Percentiles rank a stretch among this genome's conserved stretches.
Conservation (phyloP, 2,113 vertebrate genomes). For the Gobio gobio region DNA sequence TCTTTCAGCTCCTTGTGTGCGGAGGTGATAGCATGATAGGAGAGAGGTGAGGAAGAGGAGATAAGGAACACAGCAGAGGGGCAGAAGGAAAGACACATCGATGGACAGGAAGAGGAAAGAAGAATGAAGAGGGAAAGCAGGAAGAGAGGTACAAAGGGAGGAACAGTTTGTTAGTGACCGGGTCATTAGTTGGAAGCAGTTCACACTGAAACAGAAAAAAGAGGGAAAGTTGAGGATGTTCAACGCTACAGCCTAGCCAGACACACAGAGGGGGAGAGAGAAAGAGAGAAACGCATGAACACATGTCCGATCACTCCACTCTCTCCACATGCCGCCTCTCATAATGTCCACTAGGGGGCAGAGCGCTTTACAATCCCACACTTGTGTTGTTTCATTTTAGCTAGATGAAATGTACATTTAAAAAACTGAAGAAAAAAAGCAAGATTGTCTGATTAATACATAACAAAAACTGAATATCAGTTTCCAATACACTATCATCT, state of each 20-base stretch:
- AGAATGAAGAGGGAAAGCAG: constrained; percentile 60
- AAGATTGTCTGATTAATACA: neutral
- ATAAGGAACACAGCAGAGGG: constrained; percentile 60
- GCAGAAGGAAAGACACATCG: constrained; percentile 62
- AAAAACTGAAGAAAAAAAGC: neutral
- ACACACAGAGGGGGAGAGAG: constrained; percentile 71
- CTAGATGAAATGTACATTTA: neutral
- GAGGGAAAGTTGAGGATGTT: constrained; percentile 72
- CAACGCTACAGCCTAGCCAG: constrained; percentile 76
- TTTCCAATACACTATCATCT: neutral
- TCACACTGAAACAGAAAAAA: constrained; percentile 73
- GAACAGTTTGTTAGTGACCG: constrained; percentile 81
- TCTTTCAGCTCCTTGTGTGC: constrained; percentile 86
- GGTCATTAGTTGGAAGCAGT: constrained; percentile 80
- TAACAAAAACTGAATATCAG: neutral
- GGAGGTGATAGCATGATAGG: constrained; percentile 53
- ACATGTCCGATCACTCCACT: constrained; percentile 26
- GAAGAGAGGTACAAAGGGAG: constrained; percentile 73
- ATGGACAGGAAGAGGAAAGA: constrained; percentile 51
- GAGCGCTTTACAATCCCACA: constrained; percentile 31
- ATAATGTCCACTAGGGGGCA: constrained; percentile 59
- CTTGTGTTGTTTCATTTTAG: constrained; percentile 1
- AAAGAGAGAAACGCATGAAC: constrained; percentile 67
- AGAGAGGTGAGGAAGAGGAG: constrained; percentile 55
- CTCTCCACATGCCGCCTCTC: constrained; percentile 21